Percentiles rank a stretch among this genome's conserved stretches.
Conservation (phyloP, 2,888 invertebrate species). For the Cerastis rubricosa region DNA sequence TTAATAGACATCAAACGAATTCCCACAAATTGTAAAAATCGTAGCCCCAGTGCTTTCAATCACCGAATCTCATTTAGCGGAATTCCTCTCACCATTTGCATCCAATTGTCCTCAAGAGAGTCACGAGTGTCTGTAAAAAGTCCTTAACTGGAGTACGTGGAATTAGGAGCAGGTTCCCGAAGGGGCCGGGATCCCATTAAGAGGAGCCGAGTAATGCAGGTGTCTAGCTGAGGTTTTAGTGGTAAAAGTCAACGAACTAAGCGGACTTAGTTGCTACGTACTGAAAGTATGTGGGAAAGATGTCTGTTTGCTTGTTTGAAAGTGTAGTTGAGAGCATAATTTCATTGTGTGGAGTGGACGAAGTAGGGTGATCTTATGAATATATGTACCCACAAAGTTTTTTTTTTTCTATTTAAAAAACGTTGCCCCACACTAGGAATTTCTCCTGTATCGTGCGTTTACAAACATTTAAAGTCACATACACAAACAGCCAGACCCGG, state of each 20-base stretch:
- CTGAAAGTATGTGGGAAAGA: slow-evolving; percentile 47
- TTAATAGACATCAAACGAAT: slow-evolving; percentile 44
- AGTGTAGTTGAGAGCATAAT: slow-evolving; percentile 22
- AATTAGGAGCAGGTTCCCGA: slow-evolving; percentile 80
- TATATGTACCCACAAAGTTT: too few species aligned
- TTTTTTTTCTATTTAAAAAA: too few species aligned
- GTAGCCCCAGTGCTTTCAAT: slow-evolving; percentile 59
- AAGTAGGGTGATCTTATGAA: neutral
- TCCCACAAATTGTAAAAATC: slow-evolving; percentile 46
- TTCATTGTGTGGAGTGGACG: neutral
- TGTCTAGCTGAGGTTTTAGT: slow-evolving; percentile 71
- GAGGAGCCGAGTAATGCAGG: slow-evolving; percentile 76
- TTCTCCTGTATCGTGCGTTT: too few species aligned
- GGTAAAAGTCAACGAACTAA: slow-evolving; percentile 73
- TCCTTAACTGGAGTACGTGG: slow-evolving; percentile 80
- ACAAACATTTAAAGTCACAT: too few species aligned
- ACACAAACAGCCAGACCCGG: too few species aligned
- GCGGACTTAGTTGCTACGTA: slow-evolving; percentile 38
- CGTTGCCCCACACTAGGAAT: too few species aligned
- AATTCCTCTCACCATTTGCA: slow-evolving; percentile 79
- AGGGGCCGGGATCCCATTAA: slow-evolving; percentile 80
- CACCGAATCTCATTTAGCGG: slow-evolving; percentile 69
- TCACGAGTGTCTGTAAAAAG: slow-evolving; percentile 84
- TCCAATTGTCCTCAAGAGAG: slow-evolving; percentile 84
- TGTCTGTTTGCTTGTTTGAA: slow-evolving; percentile 22